phyloP scores from a whole-genome alignment of 2,888 invertebrate genomes.

The Leptarthrus brevirostris region DNA sequence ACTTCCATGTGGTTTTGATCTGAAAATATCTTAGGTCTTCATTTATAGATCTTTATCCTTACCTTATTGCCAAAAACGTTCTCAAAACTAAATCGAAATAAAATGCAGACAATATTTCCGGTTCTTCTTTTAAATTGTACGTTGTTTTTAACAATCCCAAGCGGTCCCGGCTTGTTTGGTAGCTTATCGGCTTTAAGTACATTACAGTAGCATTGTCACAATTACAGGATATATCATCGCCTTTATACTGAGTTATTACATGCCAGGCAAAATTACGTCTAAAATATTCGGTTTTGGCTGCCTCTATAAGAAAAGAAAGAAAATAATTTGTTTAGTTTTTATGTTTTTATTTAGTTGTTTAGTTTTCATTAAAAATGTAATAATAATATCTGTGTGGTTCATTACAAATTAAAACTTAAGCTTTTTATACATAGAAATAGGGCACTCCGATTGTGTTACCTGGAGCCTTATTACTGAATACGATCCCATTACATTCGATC shows the following conservation, averaged over 20 bases:
- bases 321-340: too few species aligned
- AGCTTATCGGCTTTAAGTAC: conserved; percentile 78
- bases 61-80: conserved; percentile 80
- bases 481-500: too few species aligned
- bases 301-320: conserved; percentile 68
- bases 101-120: conserved; percentile 84
- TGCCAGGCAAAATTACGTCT: conserved; percentile 90
- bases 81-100: conserved; percentile 87
- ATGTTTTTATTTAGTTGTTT: not conserved
- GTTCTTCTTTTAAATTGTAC: conserved; percentile 76
- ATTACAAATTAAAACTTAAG: too few species aligned
- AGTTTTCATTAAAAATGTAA: too few species aligned
- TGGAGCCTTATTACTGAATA: too few species aligned
- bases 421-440: too few species aligned
- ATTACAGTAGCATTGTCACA: conserved; percentile 83
- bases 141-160: conserved; percentile 77
- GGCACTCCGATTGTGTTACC: too few species aligned
- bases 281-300: conserved; percentile 80
- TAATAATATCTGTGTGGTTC: too few species aligned
- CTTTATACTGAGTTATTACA: conserved; percentile 80
- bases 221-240: conserved; percentile 78
- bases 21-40: not conserved
- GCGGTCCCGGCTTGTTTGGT: conserved; percentile 76
- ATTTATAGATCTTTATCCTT: conserved; percentile 60
- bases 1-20: not conserved